Evolutionary conservation across 2,113 vertebrate genomes (phyloP), one percentile per base, ranked within the genome.

Genomic region (Callospermophilus lateralis): DNA sequence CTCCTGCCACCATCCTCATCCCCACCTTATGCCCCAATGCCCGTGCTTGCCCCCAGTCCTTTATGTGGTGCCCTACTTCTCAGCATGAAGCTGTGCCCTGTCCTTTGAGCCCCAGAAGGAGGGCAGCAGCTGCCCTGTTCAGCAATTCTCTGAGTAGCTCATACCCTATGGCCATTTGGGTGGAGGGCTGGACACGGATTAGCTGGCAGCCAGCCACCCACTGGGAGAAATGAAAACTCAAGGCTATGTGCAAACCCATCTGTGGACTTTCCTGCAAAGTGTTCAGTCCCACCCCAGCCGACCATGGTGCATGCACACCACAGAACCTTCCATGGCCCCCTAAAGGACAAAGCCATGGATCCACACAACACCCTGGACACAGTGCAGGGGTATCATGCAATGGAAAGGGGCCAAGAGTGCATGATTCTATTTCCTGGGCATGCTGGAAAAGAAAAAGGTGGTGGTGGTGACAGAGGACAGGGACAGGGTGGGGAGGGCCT

Each of bases 261-360:
- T 39, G 4, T 13, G n/a, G 10, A 67, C 53, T 87, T 13, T 37
- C 3, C n/a, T 6, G 32, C 42, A 4, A 2, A 13, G 30, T 70
- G 63, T 58, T 72, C 45, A 45, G 0, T 8, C 45, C 45, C 26
- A 37, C 32, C 4, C 67, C 45, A 76, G 13, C 74, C 53, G 19
- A 2, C 19, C 3, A 4, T 0, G 10, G 28, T 39, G 17, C 24
- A 20, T 7, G n/a, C 32, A 2, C 20, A 20, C 39, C 37, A 0
- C 17, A 7, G 34, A 73, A 3, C 37, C 8, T 73, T 34, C 13
- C 2, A 7, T 10, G 39, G 45, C 42, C 34, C 4, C 0, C 4
- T n/a, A 51, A 28, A 34, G 39, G 48, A 61, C n/a, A 13, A 13
- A 37, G 32, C 11, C 16, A n/a, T 0, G 9, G 58, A 20, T 32